Evolutionary conservation across 2,113 vertebrate species (phyloP), one percentile per base, ranked within the genome.

Genomic region (sheep (Ovis aries)): DNA sequence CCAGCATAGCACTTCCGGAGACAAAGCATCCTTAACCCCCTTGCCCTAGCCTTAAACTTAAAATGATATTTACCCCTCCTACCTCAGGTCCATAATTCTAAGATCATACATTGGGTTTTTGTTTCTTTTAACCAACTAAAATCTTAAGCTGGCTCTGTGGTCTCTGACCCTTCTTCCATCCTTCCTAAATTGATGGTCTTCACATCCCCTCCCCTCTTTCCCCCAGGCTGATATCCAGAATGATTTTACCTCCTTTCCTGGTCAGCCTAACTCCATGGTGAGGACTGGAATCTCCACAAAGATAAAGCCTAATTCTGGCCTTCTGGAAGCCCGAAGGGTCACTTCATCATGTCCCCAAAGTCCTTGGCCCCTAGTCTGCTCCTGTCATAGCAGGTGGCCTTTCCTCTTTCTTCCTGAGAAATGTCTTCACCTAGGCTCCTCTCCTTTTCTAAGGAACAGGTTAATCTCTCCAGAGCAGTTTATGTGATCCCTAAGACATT

Each of bases 11-110:
- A 48, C 21, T 96, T 92, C 50, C 9, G 21, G 48, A 96, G 36
- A 82, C 25, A 96, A 98, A 92, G 88, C 53, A 67, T 45, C 43
- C 71, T 90, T 97, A 62, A 95, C 88, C 53, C 97, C 96, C n/a
- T 59, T 97, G 17, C 62, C 87, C 62, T 31, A 94, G 83, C 1
- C 50, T 94, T 96, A 90, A 78, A 83, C 40, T 83, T 91, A 94
- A 95, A 91, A 84, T 29, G 64, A 74, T 91, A 60, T 91, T 86
- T 97, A 89, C 71, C n/a, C 43, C 29, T 93, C 77, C 71, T 48
- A 74, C 10, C 9, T 45, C 2, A 5, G n/a, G 27, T 59, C 95
- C 25, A 81, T 88, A 93, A 89, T 90, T 93, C 15, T 52, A 91
- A 89, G 43, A 87, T 92, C 13, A 94, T 55, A 91, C 13, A 5